Evolutionary conservation across 2,888 invertebrate genomes (phyloP).

Genomic region (Hyposoter didymator): DNA sequence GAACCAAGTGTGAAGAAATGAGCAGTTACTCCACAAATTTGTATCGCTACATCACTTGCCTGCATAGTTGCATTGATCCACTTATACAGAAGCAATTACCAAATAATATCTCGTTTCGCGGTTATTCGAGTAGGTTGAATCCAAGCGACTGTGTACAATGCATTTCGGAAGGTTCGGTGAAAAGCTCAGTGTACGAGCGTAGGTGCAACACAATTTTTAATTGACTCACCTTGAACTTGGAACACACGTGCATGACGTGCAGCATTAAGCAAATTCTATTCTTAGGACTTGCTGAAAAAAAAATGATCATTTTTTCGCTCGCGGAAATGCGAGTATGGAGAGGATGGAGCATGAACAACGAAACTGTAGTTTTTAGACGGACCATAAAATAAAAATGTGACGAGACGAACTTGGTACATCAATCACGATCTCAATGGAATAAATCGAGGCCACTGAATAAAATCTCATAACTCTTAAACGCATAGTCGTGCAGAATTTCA

Average conservation of each 20-base stretch:
- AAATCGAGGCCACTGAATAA: not conserved
- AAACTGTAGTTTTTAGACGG: no score
- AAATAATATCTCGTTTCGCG: slow-evolving; percentile 67
- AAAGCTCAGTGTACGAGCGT: slow-evolving; percentile 23
- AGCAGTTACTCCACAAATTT: slow-evolving; percentile 29
- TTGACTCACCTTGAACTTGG: slow-evolving; percentile 53
- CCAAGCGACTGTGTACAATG: slow-evolving; percentile 54
- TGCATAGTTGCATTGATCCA: slow-evolving; percentile 54
- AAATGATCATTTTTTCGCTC: not conserved
- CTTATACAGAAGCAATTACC: slow-evolving; percentile 71
- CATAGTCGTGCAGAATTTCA: not conserved
- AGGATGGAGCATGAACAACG: no score
- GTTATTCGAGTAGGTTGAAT: slow-evolving; percentile 71
- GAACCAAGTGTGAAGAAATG: not conserved
- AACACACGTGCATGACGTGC: not conserved
- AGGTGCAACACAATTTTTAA: slow-evolving; percentile 27
- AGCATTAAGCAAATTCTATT: slow-evolving; percentile 15
- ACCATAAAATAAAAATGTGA: no score
- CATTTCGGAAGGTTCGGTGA: slow-evolving; percentile 35
- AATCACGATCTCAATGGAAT: not conserved
- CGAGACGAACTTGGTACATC: no score
- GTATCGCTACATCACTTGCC: slow-evolving; percentile 3
- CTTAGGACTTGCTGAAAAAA: not conserved
- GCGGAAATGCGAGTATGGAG: not conserved
- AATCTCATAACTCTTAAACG: not conserved